Conservation (phyloP, 1,140 invertebrate species). For the Arctopsyche grandis region DNA sequence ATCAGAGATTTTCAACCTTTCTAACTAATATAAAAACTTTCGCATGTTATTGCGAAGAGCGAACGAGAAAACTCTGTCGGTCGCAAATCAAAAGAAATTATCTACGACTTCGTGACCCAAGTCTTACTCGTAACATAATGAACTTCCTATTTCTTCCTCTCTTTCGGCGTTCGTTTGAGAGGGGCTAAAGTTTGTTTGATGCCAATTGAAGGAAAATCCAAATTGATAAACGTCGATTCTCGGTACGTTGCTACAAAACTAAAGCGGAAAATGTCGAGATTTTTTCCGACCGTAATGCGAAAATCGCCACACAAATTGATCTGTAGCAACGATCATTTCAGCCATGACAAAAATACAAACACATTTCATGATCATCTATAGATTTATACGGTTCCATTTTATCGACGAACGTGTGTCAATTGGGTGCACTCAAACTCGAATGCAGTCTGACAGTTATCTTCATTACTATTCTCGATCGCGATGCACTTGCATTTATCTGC, state of each 20-base stretch:
- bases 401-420: background rate
- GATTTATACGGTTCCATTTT: background rate
- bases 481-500: background rate
- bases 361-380: too few relatives aligned
- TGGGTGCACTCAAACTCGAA: conserved; percentile 11
- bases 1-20: too few relatives aligned
- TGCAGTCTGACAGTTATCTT: conserved; percentile 16
- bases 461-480: background rate
- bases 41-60: background rate
- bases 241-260: too few relatives aligned
- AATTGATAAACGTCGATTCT: background rate
- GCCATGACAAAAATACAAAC: too few relatives aligned
- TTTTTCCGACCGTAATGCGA: background rate
- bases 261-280: too few relatives aligned
- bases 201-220: conserved; percentile 10
- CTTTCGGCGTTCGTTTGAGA: background rate
- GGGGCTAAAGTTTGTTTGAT: background rate
- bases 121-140: background rate
- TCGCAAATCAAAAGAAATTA: conserved; percentile 23
- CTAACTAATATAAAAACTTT: too few relatives aligned
- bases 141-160: background rate
- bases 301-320: conserved; percentile 1
- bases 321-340: too few relatives aligned
- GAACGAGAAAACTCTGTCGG: background rate
- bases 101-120: background rate